Conservation (phyloP, 2,113 vertebrate species). For the Nothoprocta pentlandii region DNA sequence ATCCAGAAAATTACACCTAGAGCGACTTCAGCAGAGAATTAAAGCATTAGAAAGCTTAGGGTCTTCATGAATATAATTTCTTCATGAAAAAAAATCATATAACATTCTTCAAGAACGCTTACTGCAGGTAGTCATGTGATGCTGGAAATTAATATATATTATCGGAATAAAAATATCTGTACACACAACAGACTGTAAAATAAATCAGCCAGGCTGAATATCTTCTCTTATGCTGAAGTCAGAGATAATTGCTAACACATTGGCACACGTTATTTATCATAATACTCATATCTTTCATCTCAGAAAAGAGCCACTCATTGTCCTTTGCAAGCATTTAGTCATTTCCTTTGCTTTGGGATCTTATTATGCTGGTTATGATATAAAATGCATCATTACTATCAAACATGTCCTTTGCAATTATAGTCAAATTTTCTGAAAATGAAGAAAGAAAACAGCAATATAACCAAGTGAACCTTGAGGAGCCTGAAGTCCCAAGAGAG, state of each 20-base stretch:
- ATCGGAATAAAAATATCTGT: slow-evolving; percentile 17
- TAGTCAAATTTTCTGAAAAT: slow-evolving; percentile 22
- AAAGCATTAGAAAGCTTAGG: neutral
- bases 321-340: slow-evolving; percentile 20
- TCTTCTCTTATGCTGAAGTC: neutral
- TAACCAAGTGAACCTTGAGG: slow-evolving; percentile 5
- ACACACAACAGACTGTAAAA: neutral
- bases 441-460: neutral
- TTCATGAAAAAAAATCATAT: slow-evolving; percentile 14
- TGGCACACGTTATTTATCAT: neutral
- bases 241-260: slow-evolving; percentile 4
- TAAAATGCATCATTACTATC: slow-evolving; percentile 11
- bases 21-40: neutral
- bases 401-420: slow-evolving; percentile 43
- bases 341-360: slow-evolving; percentile 13
- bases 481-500: neutral
- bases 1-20: neutral
- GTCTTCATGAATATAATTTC: slow-evolving; percentile 6
- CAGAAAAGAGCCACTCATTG: slow-evolving; percentile 11
- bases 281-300: neutral
- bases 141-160: neutral
- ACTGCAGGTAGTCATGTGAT: neutral
- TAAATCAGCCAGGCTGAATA: neutral
- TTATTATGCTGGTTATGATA: neutral
- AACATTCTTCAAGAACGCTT: neutral